Evolutionary conservation across 2,888 invertebrate genomes (phyloP).

Genomic region (Volucella inanis): DNA sequence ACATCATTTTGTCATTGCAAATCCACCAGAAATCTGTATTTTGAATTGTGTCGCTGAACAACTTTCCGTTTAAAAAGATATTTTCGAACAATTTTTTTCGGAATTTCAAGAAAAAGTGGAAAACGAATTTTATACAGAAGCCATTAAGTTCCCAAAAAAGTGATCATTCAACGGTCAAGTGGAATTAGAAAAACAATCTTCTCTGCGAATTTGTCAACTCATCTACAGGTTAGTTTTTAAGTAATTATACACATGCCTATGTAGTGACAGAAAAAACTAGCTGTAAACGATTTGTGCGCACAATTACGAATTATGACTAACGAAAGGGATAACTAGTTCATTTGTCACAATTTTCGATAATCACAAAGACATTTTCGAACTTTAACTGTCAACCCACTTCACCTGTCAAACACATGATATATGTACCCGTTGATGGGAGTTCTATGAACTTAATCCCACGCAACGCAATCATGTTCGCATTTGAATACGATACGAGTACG

Average conservation of each 20-base stretch:
- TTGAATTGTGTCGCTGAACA: conserved; percentile 9
- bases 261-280: no score
- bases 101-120: conserved; percentile 28
- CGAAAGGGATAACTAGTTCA: neutral
- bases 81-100: conserved; percentile 1
- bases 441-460: conserved; percentile 41
- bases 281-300: neutral
- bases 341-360: conserved; percentile 22
- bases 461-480: conserved; percentile 43
- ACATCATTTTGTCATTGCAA: conserved; percentile 35
- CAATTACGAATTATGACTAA: neutral
- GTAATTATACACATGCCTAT: no score
- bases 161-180: conserved; percentile 26
- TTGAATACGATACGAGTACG: conserved; percentile 8
- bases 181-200: neutral
- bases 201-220: conserved; percentile 21
- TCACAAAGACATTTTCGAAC: conserved; percentile 6
- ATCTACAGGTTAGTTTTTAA: conserved; percentile 8
- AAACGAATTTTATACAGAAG: conserved; percentile 36
- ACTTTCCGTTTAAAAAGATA: conserved; percentile 9
- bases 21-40: conserved; percentile 20
- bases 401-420: conserved; percentile 45
- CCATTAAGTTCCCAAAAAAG: conserved; percentile 41
- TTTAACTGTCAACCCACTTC: conserved; percentile 29
- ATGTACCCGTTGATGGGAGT: neutral